Percentiles rank a stretch among this genome's conserved stretches.
These are phyloP conservation scores for Cephus rjabovi DNA, from an alignment of 2,888 invertebrate genomes.

Conservation along the genomic window DNA sequence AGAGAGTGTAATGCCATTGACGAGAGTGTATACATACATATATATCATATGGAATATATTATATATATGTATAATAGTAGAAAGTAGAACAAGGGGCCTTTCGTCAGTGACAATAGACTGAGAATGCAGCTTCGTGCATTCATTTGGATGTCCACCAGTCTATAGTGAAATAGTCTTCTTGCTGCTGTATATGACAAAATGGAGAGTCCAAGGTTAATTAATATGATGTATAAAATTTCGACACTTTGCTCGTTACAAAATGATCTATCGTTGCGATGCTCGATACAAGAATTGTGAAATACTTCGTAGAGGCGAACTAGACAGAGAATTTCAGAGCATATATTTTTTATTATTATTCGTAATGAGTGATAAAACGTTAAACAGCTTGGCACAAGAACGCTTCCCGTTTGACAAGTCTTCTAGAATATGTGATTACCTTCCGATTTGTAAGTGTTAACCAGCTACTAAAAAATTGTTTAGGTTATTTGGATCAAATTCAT, in stretches of 20 bases:
- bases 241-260: not conserved
- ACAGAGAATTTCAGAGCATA: not conserved
- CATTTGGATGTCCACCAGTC: slow-evolving; percentile 41
- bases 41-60: slow-evolving; percentile 4
- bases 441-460: not conserved
- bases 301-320: not conserved
- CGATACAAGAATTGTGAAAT: not conserved
- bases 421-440: not conserved
- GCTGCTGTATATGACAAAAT: not conserved
- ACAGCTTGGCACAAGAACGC: not conserved
- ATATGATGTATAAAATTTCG: not conserved
- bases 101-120: slow-evolving; percentile 32
- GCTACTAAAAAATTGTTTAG: not conserved
- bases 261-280: not conserved
- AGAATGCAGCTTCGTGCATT: slow-evolving; percentile 26
- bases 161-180: not conserved
- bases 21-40: slow-evolving; percentile 12
- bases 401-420: not conserved
- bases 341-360: not conserved
- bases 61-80: slow-evolving; percentile 17
- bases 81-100: slow-evolving; percentile 34
- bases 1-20: slow-evolving; percentile 23
- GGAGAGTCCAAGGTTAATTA: not conserved
- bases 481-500: not conserved
- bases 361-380: not conserved